Evolutionary conservation across 2,797 vertebrate genomes (phyloP), one percentile per base, ranked within the genome.

Genomic region (Pipistrellus pipistrellus): DNA sequence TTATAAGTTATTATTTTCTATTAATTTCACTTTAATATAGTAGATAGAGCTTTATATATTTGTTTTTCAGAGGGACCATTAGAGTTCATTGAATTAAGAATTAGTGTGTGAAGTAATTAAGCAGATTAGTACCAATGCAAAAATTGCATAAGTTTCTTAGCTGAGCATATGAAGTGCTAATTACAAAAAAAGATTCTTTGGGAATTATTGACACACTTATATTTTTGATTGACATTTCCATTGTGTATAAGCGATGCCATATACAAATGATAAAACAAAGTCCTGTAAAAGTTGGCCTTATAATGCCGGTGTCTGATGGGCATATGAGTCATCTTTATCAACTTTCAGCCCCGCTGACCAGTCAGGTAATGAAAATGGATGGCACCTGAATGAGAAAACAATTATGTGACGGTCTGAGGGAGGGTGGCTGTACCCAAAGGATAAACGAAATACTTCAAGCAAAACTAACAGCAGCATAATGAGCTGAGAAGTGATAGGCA

Each of bases 311-410:
- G 76, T 92, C 93, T 94, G 71, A 85, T 83, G 68, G 88, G 53
- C 72, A 69, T 55, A 23, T 95, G 95, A 94, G 90, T 93, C 85
- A 93, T 93, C 85, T 85, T 89, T 83, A 90, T 95, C 97, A 96
- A 84, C 71, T 88, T 92, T 86, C 41, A 81, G 35, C 15, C 0
- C 0, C 85, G 71, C 90, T 88, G 93, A 81, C 91, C 90, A 93
- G 55, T 96, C 93, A 78, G 78, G 91, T 95, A 95, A 95, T 96
- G 94, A 96, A 96, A 97, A 96, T 92, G 78, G 85, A 95, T 96
- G 66, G 75, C 71, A 86, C 94, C 82, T 94, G 95, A 88, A 96
- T 88, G 78, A 90, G 82, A 86, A 95, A 96, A 95, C 85, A 97
- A 96, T 96, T 93, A 94, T 44, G 23, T 71, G 48, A 30, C 78